phyloP scores from a whole-genome alignment of 2,888 invertebrate genomes.

The Cephonodes hylas region DNA sequence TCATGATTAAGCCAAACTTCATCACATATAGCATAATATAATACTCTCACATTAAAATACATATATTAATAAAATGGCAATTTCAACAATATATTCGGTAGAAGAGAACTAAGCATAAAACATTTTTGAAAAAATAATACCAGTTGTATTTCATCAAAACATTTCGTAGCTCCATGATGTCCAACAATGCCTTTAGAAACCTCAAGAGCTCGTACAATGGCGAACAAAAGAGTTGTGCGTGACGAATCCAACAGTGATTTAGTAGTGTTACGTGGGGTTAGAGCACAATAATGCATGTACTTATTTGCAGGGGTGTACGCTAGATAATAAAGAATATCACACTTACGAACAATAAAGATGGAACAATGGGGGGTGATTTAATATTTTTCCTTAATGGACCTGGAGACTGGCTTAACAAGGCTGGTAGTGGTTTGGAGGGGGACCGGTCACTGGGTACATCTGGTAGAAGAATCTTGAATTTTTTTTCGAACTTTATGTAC shows the following conservation, averaged over 20 bases:
- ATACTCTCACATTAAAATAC: too few relatives aligned
- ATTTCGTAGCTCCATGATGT: conserved; percentile 12
- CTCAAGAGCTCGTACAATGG: conserved; percentile 30
- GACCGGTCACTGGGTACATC: too few relatives aligned
- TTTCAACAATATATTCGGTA: background rate
- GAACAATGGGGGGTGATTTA: background rate
- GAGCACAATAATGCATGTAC: conserved; percentile 8
- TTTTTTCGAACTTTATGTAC: too few relatives aligned
- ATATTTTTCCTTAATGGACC: background rate
- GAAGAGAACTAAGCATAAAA: background rate
- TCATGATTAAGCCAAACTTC: too few relatives aligned
- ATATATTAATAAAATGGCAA: background rate
- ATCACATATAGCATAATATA: too few relatives aligned
- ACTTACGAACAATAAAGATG: conserved; percentile 1
- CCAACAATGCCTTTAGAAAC: conserved; percentile 27
- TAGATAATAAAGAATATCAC: conserved; percentile 32
- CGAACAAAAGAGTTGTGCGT: conserved; percentile 44
- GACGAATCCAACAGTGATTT: conserved; percentile 41
- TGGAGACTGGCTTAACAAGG: too few relatives aligned
- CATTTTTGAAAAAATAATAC: conserved; percentile 19
- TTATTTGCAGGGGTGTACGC: conserved; percentile 3
- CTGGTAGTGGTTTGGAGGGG: too few relatives aligned
- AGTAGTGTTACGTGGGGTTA: conserved; percentile 32
- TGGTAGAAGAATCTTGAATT: too few relatives aligned
- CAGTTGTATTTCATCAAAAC: conserved; percentile 28